Conservation (phyloP, 2,888 invertebrate genomes). For the Drosophila pseudotakahashii region DNA sequence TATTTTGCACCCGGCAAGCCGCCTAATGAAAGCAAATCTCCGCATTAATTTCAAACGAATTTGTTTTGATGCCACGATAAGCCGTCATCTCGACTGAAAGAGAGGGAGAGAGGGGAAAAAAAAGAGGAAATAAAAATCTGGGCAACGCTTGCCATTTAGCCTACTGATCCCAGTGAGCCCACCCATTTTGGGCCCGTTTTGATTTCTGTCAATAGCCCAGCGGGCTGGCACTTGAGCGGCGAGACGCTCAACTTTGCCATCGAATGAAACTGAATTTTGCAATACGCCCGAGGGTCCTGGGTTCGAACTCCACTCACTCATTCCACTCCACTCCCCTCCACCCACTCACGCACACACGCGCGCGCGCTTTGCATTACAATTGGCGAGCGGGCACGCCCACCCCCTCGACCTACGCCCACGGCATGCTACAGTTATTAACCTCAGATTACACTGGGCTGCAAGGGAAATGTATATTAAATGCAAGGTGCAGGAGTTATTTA, state of each 20-base stretch:
- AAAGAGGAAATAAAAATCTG: constrained; percentile 15
- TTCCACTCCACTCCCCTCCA: constrained; percentile 20
- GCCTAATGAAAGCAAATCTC: constrained; percentile 82
- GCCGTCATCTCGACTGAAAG: constrained; percentile 46
- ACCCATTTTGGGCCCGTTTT: constrained; percentile 58
- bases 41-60: constrained; percentile 83
- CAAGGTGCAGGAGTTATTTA: background rate
- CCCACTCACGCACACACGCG: constrained; percentile 24
- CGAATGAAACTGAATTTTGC: constrained; percentile 72
- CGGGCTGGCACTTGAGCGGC: constrained; percentile 73
- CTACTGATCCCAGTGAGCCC: constrained; percentile 29
- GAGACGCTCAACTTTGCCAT: constrained; percentile 51
- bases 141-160: constrained; percentile 72
- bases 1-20: constrained; percentile 68
- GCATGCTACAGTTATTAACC: constrained; percentile 71
- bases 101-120: too few relatives aligned
- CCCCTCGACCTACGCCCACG: constrained; percentile 55
- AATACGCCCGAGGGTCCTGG: constrained; percentile 54
- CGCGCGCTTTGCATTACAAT: constrained; percentile 72
- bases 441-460: constrained; percentile 57
- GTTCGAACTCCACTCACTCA: constrained; percentile 14
- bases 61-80: constrained; percentile 83
- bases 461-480: background rate
- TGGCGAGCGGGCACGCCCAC: constrained; percentile 36
- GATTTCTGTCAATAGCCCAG: constrained; percentile 79